Base-by-base conservation (phyloP, 2,113 vertebrate species). In the Seriola quinqueradiata region DNA sequence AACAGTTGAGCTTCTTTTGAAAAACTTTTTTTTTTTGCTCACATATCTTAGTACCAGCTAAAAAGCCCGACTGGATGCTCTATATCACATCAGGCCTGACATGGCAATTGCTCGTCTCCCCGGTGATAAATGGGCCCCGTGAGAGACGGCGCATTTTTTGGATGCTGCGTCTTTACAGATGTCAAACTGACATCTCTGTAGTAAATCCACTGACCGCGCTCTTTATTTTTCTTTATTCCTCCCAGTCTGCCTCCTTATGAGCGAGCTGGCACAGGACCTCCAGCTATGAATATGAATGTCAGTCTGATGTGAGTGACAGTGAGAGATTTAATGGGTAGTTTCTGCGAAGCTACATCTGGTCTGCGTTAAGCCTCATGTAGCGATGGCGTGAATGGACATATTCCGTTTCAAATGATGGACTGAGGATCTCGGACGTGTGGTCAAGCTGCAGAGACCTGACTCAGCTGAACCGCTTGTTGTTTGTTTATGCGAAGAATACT, bases 11-110 rank as follows among this genome's bases (percentile, higher is more conserved):
- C 17, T 52, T 46, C 21, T 70, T 58, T 70, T 68, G 34, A n/a
- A 71, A 32, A 73, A 58, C 68, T 32, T 78, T 60, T 25, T 60
- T 23, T 32, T 77, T 60, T 25, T 21, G 38, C 66, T 28, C 82
- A 74, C 78, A 79, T 81, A 73, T 84, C 81, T 90, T 80, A 74
- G 83, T 85, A 70, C 21, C 50, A 58, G 83, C 81, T 38, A 52
- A 61, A 25, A 87, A 60, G 58, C 48, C 54, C 21, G 48, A 44
- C 70, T 46, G 61, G 59, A 40, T 10, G 75, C 44, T 67, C 72
- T 82, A 85, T 32, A 87, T 88, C 73, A 90, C 36, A 67, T 52
- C 38, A 19, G 32, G 40, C 57, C 57, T 74, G 81, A 86, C 75
- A 81, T 9, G 68, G 70, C 80, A 59, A 83, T 77, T 42, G 16